Evolutionary conservation across 2,797 vertebrate species (phyloP).

Genomic region (Heliangelus exortis): DNA sequence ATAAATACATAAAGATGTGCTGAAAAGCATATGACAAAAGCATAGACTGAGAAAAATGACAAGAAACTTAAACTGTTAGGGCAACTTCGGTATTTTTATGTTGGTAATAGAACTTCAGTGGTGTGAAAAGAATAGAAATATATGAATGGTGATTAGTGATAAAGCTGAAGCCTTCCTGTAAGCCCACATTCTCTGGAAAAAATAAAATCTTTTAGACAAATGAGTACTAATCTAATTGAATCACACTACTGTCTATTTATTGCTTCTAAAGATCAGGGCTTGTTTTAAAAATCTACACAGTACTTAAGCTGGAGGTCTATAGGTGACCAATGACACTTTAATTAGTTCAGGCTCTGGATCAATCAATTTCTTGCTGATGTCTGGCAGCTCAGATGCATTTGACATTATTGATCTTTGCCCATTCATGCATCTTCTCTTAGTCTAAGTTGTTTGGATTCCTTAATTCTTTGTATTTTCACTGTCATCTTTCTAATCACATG

Average conservation of each 20-base stretch:
- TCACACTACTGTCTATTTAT: slow-evolving; percentile 7
- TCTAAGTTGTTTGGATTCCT: slow-evolving; percentile 31
- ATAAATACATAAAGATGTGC: background rate
- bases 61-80: background rate
- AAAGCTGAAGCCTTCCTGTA: background rate
- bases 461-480: slow-evolving; percentile 43
- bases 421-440: slow-evolving; percentile 46
- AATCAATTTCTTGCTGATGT: slow-evolving; percentile 45
- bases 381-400: slow-evolving; percentile 27
- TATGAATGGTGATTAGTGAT: background rate
- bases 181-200: background rate
- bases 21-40: background rate
- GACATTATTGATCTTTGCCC: slow-evolving; percentile 55
- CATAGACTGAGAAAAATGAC: background rate
- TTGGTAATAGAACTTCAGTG: background rate
- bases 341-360: slow-evolving; percentile 66
- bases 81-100: background rate
- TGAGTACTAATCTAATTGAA: slow-evolving; percentile 24
- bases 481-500: slow-evolving; percentile 36
- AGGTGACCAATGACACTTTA: slow-evolving; percentile 62
- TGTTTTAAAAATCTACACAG: background rate
- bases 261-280: slow-evolving; percentile 39
- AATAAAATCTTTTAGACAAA: background rate
- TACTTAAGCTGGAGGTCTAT: slow-evolving; percentile 38
- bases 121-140: background rate